phyloP scores from a whole-genome alignment of 2,797 vertebrate species.

The Heterohyrax brucei region DNA sequence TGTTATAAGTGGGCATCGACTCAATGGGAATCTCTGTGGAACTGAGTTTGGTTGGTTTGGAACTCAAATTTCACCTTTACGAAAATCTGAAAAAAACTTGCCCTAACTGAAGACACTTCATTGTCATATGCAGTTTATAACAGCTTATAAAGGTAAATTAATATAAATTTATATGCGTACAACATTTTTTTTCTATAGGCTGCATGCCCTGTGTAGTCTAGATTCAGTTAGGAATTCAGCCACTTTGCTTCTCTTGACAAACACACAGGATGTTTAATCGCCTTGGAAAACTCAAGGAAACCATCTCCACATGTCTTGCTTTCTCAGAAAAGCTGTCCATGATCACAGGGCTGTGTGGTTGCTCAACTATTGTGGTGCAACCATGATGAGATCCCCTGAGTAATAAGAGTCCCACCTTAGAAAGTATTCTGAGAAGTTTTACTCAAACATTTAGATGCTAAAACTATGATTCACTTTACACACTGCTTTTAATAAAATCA shows the following conservation, averaged over 20 bases:
- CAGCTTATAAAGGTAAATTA: background rate
- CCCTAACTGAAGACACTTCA: background rate
- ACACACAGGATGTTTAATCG: background rate
- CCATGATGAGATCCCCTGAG: background rate
- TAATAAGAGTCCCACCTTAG: background rate
- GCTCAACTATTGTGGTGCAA: background rate
- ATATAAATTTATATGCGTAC: background rate
- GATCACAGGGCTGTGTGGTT: background rate
- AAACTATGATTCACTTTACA: slow-evolving; percentile 2
- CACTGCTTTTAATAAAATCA: slow-evolving; percentile 28
- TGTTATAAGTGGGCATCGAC: too few relatives aligned
- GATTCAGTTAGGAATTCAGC: background rate
- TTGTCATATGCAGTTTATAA: background rate
- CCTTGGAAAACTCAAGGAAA: background rate
- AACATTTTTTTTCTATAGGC: slow-evolving; percentile 34
- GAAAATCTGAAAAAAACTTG: background rate
- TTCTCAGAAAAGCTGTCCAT: background rate
- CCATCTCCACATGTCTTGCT: background rate
- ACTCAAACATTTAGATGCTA: slow-evolving; percentile 34
- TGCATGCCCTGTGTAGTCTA: background rate
- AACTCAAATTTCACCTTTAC: background rate
- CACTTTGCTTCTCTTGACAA: background rate
- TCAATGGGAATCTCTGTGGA: too few relatives aligned
- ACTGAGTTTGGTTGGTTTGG: too few relatives aligned
- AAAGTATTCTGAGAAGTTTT: slow-evolving; percentile 34